Evolutionary conservation across 92 coral and sea anemone species (phyloP).

Genomic region (Actinernus sp.): DNA sequence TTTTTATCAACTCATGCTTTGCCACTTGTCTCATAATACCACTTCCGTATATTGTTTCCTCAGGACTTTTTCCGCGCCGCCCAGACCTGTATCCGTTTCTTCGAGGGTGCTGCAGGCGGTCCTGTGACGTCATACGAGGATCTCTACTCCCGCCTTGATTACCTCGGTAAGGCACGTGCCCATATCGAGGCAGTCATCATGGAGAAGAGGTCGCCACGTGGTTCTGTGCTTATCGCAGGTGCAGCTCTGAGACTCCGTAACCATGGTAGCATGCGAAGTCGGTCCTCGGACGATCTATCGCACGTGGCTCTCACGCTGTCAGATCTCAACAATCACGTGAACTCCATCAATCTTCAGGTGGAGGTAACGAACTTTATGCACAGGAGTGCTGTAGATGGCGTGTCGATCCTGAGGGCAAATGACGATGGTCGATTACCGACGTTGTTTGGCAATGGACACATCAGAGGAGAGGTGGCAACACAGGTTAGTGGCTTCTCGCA

Average conservation of each 20-base stretch:
- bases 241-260: conserved; percentile 81
- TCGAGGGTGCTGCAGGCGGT: conserved; percentile 85
- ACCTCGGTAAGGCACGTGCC: conserved; percentile 77
- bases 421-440: conserved; percentile 75
- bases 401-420: conserved; percentile 38
- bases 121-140: conserved; percentile 78
- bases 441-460: conserved; percentile 88
- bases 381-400: conserved; percentile 72
- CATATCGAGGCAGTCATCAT: conserved; percentile 92
- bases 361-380: conserved; percentile 92
- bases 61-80: conserved; percentile 99
- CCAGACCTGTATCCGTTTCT: conserved; percentile 96
- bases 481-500: too few relatives aligned
- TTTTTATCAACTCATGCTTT: background rate
- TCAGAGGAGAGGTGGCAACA: conserved; percentile 81
- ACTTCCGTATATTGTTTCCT: too few relatives aligned
- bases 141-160: conserved; percentile 82
- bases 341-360: conserved; percentile 87
- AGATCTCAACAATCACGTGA: conserved; percentile 84
- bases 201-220: conserved; percentile 88
- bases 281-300: conserved; percentile 60
- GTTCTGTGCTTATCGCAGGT: conserved; percentile 75
- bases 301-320: conserved; percentile 82
- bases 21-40: background rate
- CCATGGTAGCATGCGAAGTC: conserved; percentile 43